Evolutionary conservation across 2,113 vertebrate species (phyloP), one percentile per base, ranked within the genome.

Genomic region (Genyomyrus donnyi): DNA sequence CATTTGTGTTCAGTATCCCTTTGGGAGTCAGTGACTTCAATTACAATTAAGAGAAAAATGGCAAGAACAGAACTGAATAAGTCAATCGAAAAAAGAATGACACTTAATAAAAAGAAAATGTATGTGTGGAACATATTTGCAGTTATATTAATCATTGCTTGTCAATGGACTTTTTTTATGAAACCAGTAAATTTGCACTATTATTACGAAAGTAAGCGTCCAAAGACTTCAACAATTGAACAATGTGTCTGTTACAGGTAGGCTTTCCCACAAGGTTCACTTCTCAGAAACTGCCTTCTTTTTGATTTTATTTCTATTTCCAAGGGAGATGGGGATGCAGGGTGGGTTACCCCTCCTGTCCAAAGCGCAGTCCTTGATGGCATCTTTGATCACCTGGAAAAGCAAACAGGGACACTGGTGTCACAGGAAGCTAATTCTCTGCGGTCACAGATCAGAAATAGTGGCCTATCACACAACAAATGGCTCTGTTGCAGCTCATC

Each of bases 341-440:
- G 97, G 96, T 0, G 97, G 97, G 35, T 96, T 97, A 92, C 98
- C 96, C 91, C 96, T 98, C 92, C 96, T 94, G 90, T 97, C 96
- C 50, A 97, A 93, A 4, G 99, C 97, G 93, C 97, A 96, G 0
- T 98, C 97, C 56, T 96, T 91, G 77, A 99, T 96, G 13, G 97
- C 97, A 8, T 98, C 94, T 93, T 97, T 98, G 83, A 99, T 98
- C 90, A 97, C 96, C 98, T 99, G 91, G 8, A 92, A 85, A 53
- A 46, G 70, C n/a, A 27, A 19, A 39, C 27, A 42, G 87, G 31
- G 45, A 49, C 70, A 77, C 3, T 13, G 31, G 7, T 13, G 58
- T 66, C 19, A 27, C 42, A 11, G 24, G 19, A 8, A 66, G 5
- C 10, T 15, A 19, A 62, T 45, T 88, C 31, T 46, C 88, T n/a